phyloP scores from a whole-genome alignment of 2,888 invertebrate genomes.

The Ornithoptera priamus region DNA sequence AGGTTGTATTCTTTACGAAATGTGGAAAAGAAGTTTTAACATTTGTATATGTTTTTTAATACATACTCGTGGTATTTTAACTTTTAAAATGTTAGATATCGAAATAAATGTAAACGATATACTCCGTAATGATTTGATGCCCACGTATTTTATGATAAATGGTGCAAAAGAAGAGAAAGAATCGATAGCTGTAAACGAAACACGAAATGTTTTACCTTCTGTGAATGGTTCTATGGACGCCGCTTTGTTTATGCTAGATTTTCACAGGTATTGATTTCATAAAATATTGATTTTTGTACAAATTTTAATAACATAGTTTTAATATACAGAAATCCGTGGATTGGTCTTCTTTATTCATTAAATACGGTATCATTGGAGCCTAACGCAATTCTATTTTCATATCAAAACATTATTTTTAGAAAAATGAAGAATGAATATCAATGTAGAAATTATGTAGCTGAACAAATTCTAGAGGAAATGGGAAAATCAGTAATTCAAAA shows the following conservation, averaged over 20 bases:
- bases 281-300: background rate
- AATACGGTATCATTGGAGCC: too few species aligned
- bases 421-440: constrained; percentile 89
- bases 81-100: constrained; percentile 49
- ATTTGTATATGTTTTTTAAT: constrained; percentile 32
- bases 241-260: constrained; percentile 83
- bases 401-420: constrained; percentile 53
- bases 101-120: constrained; percentile 83
- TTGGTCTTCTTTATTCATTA: too few species aligned
- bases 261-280: constrained; percentile 81
- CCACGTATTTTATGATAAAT: constrained; percentile 81
- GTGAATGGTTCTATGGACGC: constrained; percentile 81
- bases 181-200: constrained; percentile 27
- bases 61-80: constrained; percentile 2
- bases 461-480: constrained; percentile 85
- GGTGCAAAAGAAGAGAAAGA: constrained; percentile 47
- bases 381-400: background rate
- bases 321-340: too few species aligned
- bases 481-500: constrained; percentile 61
- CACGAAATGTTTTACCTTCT: constrained; percentile 41
- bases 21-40: constrained; percentile 20
- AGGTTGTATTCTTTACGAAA: background rate
- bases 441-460: constrained; percentile 86
- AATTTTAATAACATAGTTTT: background rate
- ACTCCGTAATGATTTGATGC: constrained; percentile 84